A percentile compares a stretch with the other conserved stretches of the same genome.
Conservation (phyloP, 2,113 vertebrate species). For the Oryzias melastigma region DNA sequence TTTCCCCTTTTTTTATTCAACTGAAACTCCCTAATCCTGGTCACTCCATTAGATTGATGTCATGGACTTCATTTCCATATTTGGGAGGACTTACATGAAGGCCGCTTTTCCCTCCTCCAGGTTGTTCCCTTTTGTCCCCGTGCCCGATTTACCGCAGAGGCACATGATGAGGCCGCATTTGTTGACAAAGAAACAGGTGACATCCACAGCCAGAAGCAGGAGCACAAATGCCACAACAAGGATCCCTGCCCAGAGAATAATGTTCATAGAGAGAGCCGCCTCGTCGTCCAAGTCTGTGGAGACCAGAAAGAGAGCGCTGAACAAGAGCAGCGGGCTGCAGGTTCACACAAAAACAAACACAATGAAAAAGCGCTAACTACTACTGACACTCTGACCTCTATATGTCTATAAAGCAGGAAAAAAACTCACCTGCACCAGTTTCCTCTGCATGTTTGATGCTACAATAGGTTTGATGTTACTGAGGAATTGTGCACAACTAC, state of each 20-base stretch:
- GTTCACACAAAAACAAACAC: conserved; percentile 21
- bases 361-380: conserved; percentile 15
- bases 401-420: conserved; percentile 29
- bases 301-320: conserved; percentile 17
- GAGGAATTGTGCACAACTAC: conserved; percentile 3
- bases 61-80: background rate
- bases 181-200: conserved; percentile 98
- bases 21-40: no score
- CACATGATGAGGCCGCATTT: conserved; percentile 98
- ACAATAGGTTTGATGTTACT: background rate
- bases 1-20: no score
- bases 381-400: conserved; percentile 15
- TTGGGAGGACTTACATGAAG: conserved; percentile 88
- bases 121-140: conserved; percentile 89
- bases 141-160: conserved; percentile 89
- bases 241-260: conserved; percentile 88
- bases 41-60: background rate
- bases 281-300: conserved; percentile 77
- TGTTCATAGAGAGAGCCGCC: conserved; percentile 83
- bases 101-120: conserved; percentile 92
- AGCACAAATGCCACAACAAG: conserved; percentile 90
- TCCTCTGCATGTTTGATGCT: conserved; percentile 20
- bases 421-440: conserved; percentile 64
- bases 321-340: background rate
- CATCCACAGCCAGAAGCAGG: conserved; percentile 91